Evolutionary conservation across 53 echinoderm and acorn worm species (phyloP), one percentile per base, ranked within the genome.

Genomic region (Holothuria scabra): DNA sequence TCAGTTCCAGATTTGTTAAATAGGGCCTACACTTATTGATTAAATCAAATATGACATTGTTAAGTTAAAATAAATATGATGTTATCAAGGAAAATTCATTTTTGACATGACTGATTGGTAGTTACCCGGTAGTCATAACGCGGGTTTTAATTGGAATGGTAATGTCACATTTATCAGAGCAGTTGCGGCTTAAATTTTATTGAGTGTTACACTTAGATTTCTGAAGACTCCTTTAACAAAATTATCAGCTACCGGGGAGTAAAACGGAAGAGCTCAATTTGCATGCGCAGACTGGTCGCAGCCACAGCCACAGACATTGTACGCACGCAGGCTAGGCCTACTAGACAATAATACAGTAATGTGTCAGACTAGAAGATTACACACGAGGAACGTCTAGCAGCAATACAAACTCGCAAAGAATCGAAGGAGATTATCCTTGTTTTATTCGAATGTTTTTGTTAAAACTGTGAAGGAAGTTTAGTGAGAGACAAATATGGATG

Each of bases 401-500:
- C 28, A 14, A 26, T 25, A 78, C 58, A 12, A 7, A 78, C 33
- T 78, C 31, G 28, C 32, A 31, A 28, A 57, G 32, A 56, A 56
- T 57, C 33, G 28, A 78, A 22, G 7, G 29, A 78, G 52, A 28
- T 20, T 78, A 49, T 28, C 78, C 29, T 56, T 12, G 57, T 56
- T 78, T 78, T 52, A 16, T 18, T 52, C 52, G 52, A 52, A 52
- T 52, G 52, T n/a, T 32, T 14, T 19, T 24, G 32, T 58, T 78
- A 31, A 26, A 56, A 78, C 52, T 29, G 78, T 78, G 25, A 46
- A 78, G 52, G 57, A 56, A 32, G 24, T 49, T 56, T 8, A 8
- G 31, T 56, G 48, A 63, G 38, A 80, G 63, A 67, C 64, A 81
- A 89, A 67, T 82, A 99, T 99, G 99, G 99, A 95, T 86, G 95